Conservation (phyloP, 1,140 invertebrate species). For the Bombus difficillimus region DNA sequence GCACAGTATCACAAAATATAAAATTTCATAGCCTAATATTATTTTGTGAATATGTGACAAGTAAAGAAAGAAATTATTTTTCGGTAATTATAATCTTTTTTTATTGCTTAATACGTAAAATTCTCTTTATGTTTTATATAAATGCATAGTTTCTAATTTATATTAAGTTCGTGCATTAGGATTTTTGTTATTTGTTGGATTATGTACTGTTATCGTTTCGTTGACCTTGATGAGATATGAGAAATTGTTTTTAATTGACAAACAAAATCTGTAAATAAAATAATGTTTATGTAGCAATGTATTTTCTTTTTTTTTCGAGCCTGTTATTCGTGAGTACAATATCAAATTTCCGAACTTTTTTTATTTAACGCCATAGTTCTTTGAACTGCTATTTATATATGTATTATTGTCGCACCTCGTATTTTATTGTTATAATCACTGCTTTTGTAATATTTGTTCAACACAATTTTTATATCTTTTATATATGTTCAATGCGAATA, state of each 20-base stretch:
- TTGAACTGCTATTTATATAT: not conserved
- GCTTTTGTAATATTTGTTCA: conserved; percentile 5
- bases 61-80: conserved; percentile 11
- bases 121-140: conserved; percentile 20
- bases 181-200: conserved; percentile 41
- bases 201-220: conserved; percentile 27
- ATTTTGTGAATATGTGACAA: conserved; percentile 11
- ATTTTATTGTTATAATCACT: not conserved
- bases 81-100: conserved; percentile 24
- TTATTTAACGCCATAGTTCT: not conserved
- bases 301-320: conserved; percentile 25
- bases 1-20: not conserved
- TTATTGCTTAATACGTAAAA: conserved; percentile 2
- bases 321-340: conserved; percentile 31
- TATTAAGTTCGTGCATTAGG: conserved; percentile 31
- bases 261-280: conserved; percentile 40
- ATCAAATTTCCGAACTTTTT: conserved; percentile 35
- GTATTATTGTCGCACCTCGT: too few species aligned
- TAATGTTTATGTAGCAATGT: conserved; percentile 17
- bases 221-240: not conserved
- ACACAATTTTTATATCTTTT: conserved; percentile 15
- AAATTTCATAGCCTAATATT: not conserved
- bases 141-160: conserved; percentile 23
- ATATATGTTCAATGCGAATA: not conserved
- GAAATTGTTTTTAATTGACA: conserved; percentile 27